A percentile compares a stretch with the other conserved stretches of the same genome.
phyloP scores from a whole-genome alignment of 2,113 vertebrate genomes.

The Campylorhamphus procurvoides region DNA sequence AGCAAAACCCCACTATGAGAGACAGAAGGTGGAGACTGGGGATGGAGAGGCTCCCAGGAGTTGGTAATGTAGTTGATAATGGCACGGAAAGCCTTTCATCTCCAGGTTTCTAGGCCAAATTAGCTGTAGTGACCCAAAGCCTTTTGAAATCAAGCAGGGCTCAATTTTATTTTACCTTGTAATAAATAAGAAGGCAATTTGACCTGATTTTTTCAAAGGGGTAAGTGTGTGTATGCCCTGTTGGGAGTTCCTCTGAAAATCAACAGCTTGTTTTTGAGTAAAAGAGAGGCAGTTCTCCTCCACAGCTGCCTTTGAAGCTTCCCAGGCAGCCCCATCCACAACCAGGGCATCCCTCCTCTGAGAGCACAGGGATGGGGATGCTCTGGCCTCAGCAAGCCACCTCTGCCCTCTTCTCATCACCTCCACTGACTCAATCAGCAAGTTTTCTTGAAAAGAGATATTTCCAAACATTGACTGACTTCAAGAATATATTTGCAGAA shows the following conservation, averaged over 20 bases:
- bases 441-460: neutral
- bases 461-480: neutral
- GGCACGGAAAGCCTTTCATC: conserved; percentile 33
- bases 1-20: neutral
- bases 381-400: neutral
- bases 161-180: neutral
- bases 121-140: conserved; percentile 35
- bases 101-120: conserved; percentile 33
- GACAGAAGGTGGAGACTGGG: neutral
- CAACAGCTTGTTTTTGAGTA: neutral
- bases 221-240: neutral
- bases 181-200: neutral
- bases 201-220: conserved; percentile 53
- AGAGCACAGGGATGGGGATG: rapidly evolving
- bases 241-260: conserved; percentile 9
- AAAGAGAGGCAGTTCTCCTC: neutral
- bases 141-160: neutral
- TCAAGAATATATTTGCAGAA: neutral
- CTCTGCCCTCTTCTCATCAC: neutral
- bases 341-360: neutral
- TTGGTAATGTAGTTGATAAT: neutral
- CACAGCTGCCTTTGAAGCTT: neutral
- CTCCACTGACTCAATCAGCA: neutral
- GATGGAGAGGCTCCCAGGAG: neutral
- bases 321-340: neutral